Base-by-base conservation (phyloP, 92 coral and sea anemone species). In the Porites rus region DNA sequence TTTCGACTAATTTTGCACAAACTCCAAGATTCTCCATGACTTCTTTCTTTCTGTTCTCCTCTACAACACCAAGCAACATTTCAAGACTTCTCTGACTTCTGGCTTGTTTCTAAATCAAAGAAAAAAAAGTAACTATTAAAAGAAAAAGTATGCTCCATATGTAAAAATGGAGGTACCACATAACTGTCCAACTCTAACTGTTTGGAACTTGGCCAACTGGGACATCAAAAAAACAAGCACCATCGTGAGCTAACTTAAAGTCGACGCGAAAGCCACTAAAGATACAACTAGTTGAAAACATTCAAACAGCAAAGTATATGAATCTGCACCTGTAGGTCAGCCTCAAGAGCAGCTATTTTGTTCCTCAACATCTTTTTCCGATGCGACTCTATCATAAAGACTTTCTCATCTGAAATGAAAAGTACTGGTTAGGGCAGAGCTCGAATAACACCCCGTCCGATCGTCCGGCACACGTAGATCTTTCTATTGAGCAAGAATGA, bases 81-180 rank as follows among this genome's bases (percentile, higher is more conserved):
- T 94, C 94, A 78, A 96, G 94, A 81, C 96, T 96, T 83, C 92
- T 90, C 75, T 92, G 96, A 76, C 95, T 93, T 38, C 92, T 82
- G 8, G 88, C 72, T 88, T 96, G 98, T 90, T 90, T 93, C 99
- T 96, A 63, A 12, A 65, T 54, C 38, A 6, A 12, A 79, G 52
- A 71, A 38, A 19, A 21, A 17, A 24, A 1, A 14, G n/a, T 4
- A 4, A 38, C 5, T 4, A 38, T 3, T 4, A 7, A 4, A 38
- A 38, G 46, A 4, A 38, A 38, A 38, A 38, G 5, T 38, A 3
- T 4, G 46, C 46, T 38, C 46, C 6, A 38, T 38, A 38, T 38
- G 31, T 28, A 28, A 28, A 28, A 38, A 38, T 38, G 46, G 46
- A 38, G 46, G 46, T 38, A 4, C 46, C 46, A 38, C 46, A 38